Evolutionary conservation across 2,113 vertebrate species (phyloP), one percentile per base, ranked within the genome.

Genomic region (Cyanoderma ruficeps): DNA sequence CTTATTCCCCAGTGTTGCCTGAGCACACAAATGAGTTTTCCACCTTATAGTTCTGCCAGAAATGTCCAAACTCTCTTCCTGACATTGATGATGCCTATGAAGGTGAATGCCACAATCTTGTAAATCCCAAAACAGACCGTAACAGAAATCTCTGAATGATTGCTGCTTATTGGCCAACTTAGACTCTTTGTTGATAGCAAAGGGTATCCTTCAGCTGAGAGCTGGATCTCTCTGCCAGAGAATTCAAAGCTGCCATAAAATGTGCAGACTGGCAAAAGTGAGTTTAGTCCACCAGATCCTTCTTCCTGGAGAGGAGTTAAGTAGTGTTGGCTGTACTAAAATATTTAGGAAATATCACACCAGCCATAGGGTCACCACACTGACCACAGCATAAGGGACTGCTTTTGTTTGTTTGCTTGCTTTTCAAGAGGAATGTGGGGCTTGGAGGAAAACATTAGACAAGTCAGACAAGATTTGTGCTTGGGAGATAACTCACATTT

Each of bases 21-120:
- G 42, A 56, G 33, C 19, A 84, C 15, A 12, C 53, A 68, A 60
- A 47, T 39, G 39, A 82, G 81, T 79, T 93, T 95, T 89, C 44
- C 14, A 53, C 83, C 60, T 64, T 76, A 31, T 25, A 64, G 37
- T 85, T 89, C 53, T 87, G 82, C 46, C 70, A 85, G 78, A 93
- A 94, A 65, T 52, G 41, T 87, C 91, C 84, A 65, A 25, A 61
- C 46, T 87, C 57, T 83, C 74, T 94, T 93, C 65, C 74, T 94
- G 69, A 64, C 50, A 75, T 80, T 91, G 55, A 47, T 91, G 42
- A 50, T 93, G 75, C 47, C 14, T 67, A 15, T 55, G 56, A 94
- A 65, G 52, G 61, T 7, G 13, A 82, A 76, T 68, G 83, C 55
- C 59, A 71, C 65, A 83, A 84, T 47, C 49, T 30, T 55, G 71